These are phyloP conservation scores for Coccyzus lansbergi DNA, from an alignment of 2,797 vertebrate genomes.

Conservation along the genomic window DNA sequence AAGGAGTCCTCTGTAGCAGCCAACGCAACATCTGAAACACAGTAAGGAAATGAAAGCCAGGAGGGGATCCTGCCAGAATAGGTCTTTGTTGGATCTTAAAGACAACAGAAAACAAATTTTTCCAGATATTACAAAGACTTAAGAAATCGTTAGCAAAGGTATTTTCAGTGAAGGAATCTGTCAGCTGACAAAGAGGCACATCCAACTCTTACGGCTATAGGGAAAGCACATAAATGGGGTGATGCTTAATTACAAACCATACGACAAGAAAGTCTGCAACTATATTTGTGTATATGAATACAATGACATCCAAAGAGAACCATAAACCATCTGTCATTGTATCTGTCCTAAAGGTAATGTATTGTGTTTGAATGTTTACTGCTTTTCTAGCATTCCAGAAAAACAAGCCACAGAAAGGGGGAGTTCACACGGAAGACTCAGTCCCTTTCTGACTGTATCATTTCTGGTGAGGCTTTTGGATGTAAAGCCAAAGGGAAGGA, in stretches of 20 bases:
- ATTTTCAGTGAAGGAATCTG: not conserved
- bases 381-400: not conserved
- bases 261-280: not conserved
- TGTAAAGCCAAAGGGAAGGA: not conserved
- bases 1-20: not conserved
- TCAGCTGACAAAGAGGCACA: not conserved
- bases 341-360: not conserved
- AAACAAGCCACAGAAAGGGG: not conserved
- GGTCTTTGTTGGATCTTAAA: not conserved
- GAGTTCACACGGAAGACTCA: not conserved
- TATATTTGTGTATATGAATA: not conserved
- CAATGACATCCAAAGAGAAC: not conserved
- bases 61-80: not conserved
- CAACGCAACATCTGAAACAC: rapidly evolving
- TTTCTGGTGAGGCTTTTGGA: not conserved
- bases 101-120: not conserved
- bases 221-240: not conserved
- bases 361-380: not conserved
- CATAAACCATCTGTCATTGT: not conserved
- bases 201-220: not conserved
- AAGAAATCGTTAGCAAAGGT: not conserved
- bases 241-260: not conserved
- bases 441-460: not conserved
- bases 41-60: not conserved
- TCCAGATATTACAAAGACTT: not conserved